A percentile compares a stretch with the other conserved stretches of the same genome.
These are phyloP conservation scores for Pyrrhosoma nymphula DNA, from an alignment of 2,888 invertebrate species.

Conservation along the genomic window DNA sequence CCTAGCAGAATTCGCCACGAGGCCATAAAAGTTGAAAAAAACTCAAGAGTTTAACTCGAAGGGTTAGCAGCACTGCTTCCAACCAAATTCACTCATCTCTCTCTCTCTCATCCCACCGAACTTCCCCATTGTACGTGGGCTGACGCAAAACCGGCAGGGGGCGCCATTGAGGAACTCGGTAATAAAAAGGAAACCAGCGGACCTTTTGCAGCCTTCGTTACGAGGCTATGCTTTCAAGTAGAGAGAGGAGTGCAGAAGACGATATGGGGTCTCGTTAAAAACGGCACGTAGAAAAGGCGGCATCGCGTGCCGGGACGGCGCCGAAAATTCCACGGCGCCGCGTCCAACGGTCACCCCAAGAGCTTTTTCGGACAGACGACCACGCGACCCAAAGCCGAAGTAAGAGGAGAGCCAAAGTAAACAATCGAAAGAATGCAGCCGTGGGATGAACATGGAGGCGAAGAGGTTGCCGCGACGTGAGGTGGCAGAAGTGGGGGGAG, in stretches of 20 bases:
- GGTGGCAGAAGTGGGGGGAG: background rate
- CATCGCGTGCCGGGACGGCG: background rate
- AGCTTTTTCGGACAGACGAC: background rate
- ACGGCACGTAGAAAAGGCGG: background rate
- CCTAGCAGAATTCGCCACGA: no score
- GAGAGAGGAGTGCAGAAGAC: no score
- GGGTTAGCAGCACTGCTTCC: background rate
- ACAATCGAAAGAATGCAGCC: background rate
- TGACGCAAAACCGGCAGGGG: background rate
- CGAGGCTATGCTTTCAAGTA: background rate
- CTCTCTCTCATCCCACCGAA: background rate
- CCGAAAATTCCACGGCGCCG: background rate
- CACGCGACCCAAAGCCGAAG: background rate
- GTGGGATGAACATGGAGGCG: conserved; percentile 18
- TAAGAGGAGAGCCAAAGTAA: background rate
- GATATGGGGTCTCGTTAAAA: no score
- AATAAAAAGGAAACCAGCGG: background rate
- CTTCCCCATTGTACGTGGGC: background rate
- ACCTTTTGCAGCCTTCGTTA: background rate
- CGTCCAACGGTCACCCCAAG: background rate
- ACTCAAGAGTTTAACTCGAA: background rate
- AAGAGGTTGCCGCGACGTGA: background rate
- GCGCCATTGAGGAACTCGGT: background rate
- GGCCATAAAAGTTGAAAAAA: no score
- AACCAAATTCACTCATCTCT: background rate